Evolutionary conservation across 2,888 invertebrate genomes (phyloP).

Genomic region (Phyllotreta cruciferae): DNA sequence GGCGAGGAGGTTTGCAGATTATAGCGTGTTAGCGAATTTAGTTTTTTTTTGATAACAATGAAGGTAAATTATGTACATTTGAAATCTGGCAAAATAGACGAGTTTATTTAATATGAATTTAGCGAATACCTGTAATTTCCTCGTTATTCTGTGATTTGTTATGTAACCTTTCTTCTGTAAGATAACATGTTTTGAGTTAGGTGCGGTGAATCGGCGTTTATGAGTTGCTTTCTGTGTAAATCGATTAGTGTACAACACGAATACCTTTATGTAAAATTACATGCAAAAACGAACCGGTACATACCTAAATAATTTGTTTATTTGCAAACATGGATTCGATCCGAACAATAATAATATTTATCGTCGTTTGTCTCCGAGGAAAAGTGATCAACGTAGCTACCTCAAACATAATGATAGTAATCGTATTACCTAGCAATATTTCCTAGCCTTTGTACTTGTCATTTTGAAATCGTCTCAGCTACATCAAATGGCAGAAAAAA

Average conservation of each 20-base stretch:
- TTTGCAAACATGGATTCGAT: slow-evolving; percentile 4
- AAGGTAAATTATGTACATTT: background rate
- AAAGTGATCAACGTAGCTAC: slow-evolving; percentile 41
- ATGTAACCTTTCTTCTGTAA: slow-evolving; percentile 45
- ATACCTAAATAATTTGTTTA: no score
- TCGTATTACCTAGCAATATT: slow-evolving; percentile 31
- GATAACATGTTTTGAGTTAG: slow-evolving; percentile 43
- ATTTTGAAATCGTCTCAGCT: slow-evolving; percentile 9
- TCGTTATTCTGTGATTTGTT: slow-evolving; percentile 47
- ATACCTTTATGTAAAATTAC: no score
- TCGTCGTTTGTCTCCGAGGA: slow-evolving; percentile 6
- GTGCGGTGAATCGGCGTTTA: slow-evolving; percentile 46
- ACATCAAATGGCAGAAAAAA: slow-evolving; percentile 18
- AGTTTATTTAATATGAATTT: no score
- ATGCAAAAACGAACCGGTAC: no score
- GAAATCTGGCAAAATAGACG: background rate
- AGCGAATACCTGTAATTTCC: slow-evolving; percentile 40
- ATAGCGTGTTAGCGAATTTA: background rate
- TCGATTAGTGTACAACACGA: no score
- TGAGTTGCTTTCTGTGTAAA: slow-evolving; percentile 1
- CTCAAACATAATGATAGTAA: slow-evolving; percentile 39
- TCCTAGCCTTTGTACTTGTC: slow-evolving; percentile 16
- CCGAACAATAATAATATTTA: slow-evolving; percentile 4
- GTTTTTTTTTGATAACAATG: background rate
- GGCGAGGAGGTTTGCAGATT: slow-evolving; percentile 27